Conservation (phyloP, 2,797 vertebrate genomes). For the Sebastes hopkinsi region DNA sequence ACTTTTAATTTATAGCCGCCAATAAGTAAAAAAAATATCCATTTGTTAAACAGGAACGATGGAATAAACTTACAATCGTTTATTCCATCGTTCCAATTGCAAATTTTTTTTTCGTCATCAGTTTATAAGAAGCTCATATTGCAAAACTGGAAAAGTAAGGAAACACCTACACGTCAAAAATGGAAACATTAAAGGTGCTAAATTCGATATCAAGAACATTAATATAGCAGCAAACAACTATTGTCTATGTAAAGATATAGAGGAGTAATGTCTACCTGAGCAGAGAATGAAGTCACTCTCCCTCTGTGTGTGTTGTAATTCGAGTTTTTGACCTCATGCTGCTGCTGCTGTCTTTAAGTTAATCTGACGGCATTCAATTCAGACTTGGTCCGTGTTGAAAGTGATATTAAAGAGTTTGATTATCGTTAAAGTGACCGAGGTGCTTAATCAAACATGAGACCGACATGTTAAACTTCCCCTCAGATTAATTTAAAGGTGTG, state of each 20-base stretch:
- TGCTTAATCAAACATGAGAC: not conserved
- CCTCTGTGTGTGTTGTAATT: no score
- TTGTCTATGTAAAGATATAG: no score
- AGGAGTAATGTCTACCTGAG: no score
- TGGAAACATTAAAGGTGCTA: no score
- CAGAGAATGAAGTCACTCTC: no score
- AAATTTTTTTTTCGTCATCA: no score
- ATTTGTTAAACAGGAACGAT: not conserved
- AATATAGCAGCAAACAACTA: no score
- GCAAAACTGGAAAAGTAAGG: no score
- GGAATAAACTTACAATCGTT: not conserved
- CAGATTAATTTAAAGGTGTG: not conserved
- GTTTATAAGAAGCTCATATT: no score
- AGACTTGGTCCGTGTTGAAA: not conserved
- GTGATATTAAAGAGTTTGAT: not conserved
- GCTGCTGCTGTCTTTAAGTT: not conserved
- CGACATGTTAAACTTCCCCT: not conserved
- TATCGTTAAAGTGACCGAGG: not conserved
- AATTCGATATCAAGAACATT: no score
- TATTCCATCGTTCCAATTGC: no score
- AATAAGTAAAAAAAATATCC: not conserved
- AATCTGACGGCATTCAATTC: not conserved
- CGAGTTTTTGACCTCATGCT: accelerated
- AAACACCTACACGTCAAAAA: no score
- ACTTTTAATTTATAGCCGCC: not conserved